Evolutionary conservation across 2,113 vertebrate genomes (phyloP).

Genomic region (Butorides virescens): DNA sequence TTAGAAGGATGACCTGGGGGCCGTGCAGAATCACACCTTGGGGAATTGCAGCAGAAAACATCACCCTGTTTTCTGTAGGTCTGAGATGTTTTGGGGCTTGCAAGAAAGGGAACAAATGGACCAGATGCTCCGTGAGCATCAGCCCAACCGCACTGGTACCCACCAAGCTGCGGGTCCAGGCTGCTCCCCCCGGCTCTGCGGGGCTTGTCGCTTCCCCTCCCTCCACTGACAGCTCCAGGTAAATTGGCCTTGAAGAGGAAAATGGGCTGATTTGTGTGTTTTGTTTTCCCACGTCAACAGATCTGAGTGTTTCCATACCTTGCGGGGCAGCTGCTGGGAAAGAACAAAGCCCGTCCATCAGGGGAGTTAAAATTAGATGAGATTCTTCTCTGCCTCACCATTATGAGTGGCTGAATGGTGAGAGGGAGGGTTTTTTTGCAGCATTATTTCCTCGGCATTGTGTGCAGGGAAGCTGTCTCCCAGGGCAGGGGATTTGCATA

Average conservation of each 20-base stretch:
- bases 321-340: slow-evolving; percentile 36
- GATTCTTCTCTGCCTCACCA: not conserved
- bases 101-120: not conserved
- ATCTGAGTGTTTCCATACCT: slow-evolving; percentile 49
- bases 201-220: not conserved
- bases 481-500: not conserved
- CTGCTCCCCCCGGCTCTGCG: not conserved
- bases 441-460: not conserved
- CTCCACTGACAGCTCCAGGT: not conserved
- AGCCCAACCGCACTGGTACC: not conserved
- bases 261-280: slow-evolving; percentile 42
- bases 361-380: slow-evolving; percentile 52
- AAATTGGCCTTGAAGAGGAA: slow-evolving; percentile 48
- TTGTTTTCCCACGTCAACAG: slow-evolving; percentile 48
- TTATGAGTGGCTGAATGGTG: not conserved
- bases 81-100: not conserved
- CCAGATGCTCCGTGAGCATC: not conserved
- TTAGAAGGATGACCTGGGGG: not conserved
- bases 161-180: not conserved
- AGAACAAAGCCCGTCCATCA: slow-evolving; percentile 39
- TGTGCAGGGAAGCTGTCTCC: not conserved
- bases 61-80: not conserved
- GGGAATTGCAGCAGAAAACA: not conserved
- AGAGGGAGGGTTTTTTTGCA: not conserved
- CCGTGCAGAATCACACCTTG: too few species aligned